Evolutionary conservation across 2,888 invertebrate species (phyloP), one percentile per base, ranked within the genome.

Genomic region (Flexamia atlantica): DNA sequence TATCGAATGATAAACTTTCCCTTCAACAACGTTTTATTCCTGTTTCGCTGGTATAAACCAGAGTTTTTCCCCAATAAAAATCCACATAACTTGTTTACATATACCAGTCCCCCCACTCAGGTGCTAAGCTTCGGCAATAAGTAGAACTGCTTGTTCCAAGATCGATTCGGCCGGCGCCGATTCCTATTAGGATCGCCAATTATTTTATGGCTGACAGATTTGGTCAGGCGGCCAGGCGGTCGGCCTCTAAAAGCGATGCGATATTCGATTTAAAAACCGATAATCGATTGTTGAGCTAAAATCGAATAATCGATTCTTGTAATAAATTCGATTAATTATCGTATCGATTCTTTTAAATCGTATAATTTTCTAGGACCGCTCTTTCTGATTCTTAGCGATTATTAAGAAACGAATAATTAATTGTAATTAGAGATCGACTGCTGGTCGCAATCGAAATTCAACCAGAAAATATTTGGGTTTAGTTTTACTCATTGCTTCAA

Each of bases 181-280:
- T 64, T 28, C 64, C 30, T 12, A 30, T 25, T 64, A 30, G 64
- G 64, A 30, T 30, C 30, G 64, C 64, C 64, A 30, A 64, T 64
- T 64, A 64, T 64, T 64, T 64, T 14, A 64, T 64, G 17, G 64
- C 28, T 53, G 5, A 9, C 53, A n/a, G 53, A 53, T 53, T 53
- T 53, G 53, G 53, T 53, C 53, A 53, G 17, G 5, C 53, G 20
- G 20, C 20, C 5, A 53, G 46, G 46, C 17, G 46, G 46, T 14
- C 46, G 46, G 3, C 46, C 46, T 46, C 46, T 17, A 46, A 36
- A 4, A 36, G 9, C 5, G 36, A 7, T 36, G 36, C 4, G 36
- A 36, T 36, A n/a, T n/a, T n/a, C n/a, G n/a, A n/a, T n/a, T n/a
- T n/a, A n/a, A n/a, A n/a, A n/a, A n/a, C n/a, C n/a, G n/a, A n/a